Conservation (phyloP, 1,140 invertebrate species). For the Hyphantria cunea region DNA sequence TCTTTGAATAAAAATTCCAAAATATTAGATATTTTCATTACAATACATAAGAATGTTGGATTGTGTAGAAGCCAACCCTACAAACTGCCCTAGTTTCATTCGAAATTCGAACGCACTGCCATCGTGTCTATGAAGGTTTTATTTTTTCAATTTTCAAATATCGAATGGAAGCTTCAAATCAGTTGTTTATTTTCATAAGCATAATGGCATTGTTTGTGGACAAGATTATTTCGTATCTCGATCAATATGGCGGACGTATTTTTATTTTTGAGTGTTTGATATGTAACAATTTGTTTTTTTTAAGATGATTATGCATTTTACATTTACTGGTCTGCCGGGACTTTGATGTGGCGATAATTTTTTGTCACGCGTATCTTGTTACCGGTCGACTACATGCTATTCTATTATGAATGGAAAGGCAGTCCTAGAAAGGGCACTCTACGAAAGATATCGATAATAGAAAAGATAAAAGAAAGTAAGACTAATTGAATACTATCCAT, state of each 20-base stretch:
- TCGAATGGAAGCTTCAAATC: conserved; percentile 51
- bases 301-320: conserved; percentile 62
- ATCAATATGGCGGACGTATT: conserved; percentile 60
- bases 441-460: too few relatives aligned
- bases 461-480: too few relatives aligned
- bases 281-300: conserved; percentile 44
- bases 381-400: conserved; percentile 5
- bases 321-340: conserved; percentile 38
- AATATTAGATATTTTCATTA: too few relatives aligned
- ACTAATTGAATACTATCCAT: too few relatives aligned
- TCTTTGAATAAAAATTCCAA: too few relatives aligned
- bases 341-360: conserved; percentile 41
- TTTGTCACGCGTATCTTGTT: conserved; percentile 20
- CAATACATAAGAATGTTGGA: too few relatives aligned
- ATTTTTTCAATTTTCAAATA: conserved; percentile 62
- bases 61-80: conserved; percentile 49
- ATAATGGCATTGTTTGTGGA: conserved; percentile 77
- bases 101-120: conserved; percentile 58
- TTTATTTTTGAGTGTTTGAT: conserved; percentile 42
- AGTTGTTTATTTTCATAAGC: conserved; percentile 67
- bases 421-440: too few relatives aligned
- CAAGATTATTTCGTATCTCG: conserved; percentile 59
- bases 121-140: conserved; percentile 57
- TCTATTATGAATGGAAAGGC: background rate
- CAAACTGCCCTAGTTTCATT: conserved; percentile 57